These are phyloP conservation scores for Pocillopora verrucosa DNA, from an alignment of 64 coral and sea anemone species.

Conservation along the genomic window DNA sequence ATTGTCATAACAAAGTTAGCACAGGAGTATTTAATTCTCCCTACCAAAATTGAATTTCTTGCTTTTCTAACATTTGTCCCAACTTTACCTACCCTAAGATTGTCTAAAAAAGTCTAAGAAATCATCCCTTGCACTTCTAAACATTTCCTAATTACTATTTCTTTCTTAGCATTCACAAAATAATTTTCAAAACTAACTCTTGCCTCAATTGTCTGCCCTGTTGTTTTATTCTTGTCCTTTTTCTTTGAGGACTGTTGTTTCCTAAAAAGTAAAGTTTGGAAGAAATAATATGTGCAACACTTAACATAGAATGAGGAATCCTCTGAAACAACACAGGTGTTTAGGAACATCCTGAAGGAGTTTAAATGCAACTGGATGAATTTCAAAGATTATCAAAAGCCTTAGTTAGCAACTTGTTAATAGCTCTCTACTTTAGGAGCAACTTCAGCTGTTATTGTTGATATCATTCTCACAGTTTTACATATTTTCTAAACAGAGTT, in stretches of 20 bases:
- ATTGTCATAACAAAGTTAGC: too few species aligned
- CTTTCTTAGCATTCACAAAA: not conserved
- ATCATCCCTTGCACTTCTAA: too few species aligned
- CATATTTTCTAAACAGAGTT: too few species aligned
- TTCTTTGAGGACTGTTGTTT: constrained; percentile 35
- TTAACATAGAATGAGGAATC: not conserved
- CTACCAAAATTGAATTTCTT: not conserved
- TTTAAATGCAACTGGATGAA: too few species aligned
- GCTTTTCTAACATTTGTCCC: not conserved
- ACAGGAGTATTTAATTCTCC: not conserved
- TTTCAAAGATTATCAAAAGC: too few species aligned
- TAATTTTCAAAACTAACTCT: not conserved
- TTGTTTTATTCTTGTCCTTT: constrained; percentile 50
- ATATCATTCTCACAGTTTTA: too few species aligned
- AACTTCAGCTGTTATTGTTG: too few species aligned
- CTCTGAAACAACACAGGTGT: not conserved
- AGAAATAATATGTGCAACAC: not conserved
- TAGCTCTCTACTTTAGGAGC: too few species aligned
- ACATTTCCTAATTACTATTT: not conserved
- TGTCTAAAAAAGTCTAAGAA: not conserved
- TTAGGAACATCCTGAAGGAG: not conserved
- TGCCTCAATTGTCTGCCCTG: not conserved
- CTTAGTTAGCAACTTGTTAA: too few species aligned
- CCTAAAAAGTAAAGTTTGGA: not conserved
- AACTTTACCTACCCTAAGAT: not conserved